A percentile compares a stretch with the other conserved stretches of the same genome.
Conservation (phyloP, 2,797 vertebrate genomes). For the Lagocephalus sceleratus region DNA sequence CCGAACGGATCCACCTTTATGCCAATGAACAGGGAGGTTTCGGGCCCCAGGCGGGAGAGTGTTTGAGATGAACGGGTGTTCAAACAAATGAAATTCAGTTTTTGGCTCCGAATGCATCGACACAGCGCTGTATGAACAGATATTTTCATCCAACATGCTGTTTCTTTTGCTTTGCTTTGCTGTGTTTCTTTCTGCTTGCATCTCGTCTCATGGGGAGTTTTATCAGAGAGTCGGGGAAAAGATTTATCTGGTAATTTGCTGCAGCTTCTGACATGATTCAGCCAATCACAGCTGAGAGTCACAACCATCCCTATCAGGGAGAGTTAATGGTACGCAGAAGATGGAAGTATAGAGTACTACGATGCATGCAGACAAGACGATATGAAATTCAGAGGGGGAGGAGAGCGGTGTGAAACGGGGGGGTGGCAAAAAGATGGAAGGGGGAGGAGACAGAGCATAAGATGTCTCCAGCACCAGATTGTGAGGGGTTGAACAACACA, state of each 20-base stretch:
- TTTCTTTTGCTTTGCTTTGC: too few relatives aligned
- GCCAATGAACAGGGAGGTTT: too few relatives aligned
- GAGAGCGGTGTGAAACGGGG: background rate
- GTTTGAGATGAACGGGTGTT: too few relatives aligned
- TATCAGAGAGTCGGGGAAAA: background rate
- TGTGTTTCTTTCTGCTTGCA: slow-evolving; percentile 11
- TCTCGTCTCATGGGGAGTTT: background rate
- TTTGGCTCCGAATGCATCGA: too few relatives aligned
- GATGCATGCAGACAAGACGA: slow-evolving; percentile 40
- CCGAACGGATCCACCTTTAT: too few relatives aligned
- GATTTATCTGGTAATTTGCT: slow-evolving; percentile 48
- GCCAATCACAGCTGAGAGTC: slow-evolving; percentile 51
- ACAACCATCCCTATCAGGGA: slow-evolving; percentile 39
- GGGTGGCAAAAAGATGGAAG: background rate
- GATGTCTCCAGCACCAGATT: slow-evolving; percentile 51
- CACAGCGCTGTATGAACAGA: too few relatives aligned
- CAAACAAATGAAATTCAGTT: too few relatives aligned
- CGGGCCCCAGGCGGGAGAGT: too few relatives aligned
- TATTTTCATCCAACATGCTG: too few relatives aligned
- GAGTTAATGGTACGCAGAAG: slow-evolving; percentile 52
- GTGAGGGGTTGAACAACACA: slow-evolving; percentile 47
- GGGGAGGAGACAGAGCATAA: slow-evolving; percentile 31
- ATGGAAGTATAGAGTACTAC: slow-evolving; percentile 33
- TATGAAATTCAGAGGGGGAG: slow-evolving; percentile 26
- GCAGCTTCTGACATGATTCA: slow-evolving; percentile 31